These are phyloP conservation scores for Dolichotis patagonum DNA, from an alignment of 2,113 vertebrate species.

Conservation along the genomic window DNA sequence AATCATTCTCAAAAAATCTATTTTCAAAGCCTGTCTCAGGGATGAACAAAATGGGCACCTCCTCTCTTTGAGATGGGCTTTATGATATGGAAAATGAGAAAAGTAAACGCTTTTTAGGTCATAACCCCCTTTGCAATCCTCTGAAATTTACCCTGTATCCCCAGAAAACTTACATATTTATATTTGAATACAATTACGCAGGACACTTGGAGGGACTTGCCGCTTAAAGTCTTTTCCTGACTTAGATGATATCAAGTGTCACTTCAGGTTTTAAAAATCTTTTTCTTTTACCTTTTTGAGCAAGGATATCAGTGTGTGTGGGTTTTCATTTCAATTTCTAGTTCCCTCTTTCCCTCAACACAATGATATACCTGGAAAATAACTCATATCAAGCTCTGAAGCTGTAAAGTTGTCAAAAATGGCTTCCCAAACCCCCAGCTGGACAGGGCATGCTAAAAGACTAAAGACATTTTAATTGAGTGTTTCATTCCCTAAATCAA, in stretches of 20 bases:
- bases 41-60: neutral
- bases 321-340: neutral
- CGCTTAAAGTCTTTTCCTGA: neutral
- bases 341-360: slow-evolving; percentile 16
- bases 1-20: neutral
- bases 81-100: neutral
- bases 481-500: neutral
- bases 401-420: neutral
- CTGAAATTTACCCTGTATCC: neutral
- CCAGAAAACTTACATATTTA: neutral
- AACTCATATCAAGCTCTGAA: neutral
- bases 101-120: neutral
- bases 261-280: neutral
- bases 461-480: neutral
- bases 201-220: neutral
- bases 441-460: neutral
- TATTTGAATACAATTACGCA: neutral
- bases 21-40: neutral
- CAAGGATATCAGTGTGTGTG: neutral
- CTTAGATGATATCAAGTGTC: neutral
- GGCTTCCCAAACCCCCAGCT: neutral
- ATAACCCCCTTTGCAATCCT: neutral
- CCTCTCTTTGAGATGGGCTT: neutral
- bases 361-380: neutral
- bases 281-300: neutral